These are phyloP conservation scores for Vidua chalybeata DNA, from an alignment of 2,113 vertebrate species.

Conservation along the genomic window DNA sequence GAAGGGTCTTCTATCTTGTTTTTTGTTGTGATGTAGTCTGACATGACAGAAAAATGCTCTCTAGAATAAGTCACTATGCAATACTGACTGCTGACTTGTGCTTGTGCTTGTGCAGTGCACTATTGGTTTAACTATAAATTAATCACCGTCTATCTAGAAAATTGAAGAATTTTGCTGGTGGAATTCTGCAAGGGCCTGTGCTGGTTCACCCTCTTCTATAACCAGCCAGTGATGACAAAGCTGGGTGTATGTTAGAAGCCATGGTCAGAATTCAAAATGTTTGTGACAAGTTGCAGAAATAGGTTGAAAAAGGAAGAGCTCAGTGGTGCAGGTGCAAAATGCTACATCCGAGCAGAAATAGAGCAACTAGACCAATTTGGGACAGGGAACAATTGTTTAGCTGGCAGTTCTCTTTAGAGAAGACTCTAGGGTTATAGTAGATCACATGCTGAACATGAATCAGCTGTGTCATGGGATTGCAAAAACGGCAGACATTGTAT, in stretches of 20 bases:
- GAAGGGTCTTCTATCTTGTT: neutral
- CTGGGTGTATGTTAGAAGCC: neutral
- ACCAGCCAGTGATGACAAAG: neutral
- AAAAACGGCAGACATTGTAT: constrained; percentile 52
- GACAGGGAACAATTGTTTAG: constrained; percentile 31
- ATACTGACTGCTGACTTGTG: neutral
- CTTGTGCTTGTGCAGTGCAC: neutral
- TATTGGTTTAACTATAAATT: neutral
- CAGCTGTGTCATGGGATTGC: constrained; percentile 34
- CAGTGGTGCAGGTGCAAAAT: neutral
- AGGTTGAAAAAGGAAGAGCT: neutral
- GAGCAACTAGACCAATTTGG: neutral
- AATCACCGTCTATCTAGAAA: neutral
- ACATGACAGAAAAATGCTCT: neutral
- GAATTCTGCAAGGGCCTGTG: neutral
- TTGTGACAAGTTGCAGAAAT: neutral
- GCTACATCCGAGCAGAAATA: neutral
- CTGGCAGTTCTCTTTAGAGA: constrained; percentile 33
- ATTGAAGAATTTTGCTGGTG: neutral
- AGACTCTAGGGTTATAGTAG: constrained; percentile 16
- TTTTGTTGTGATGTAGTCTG: neutral
- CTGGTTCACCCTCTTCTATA: neutral
- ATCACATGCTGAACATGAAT: constrained; percentile 56
- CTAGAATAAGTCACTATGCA: neutral
- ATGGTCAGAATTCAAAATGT: neutral